These are phyloP conservation scores for Drosophila orosa DNA, from an alignment of 1,140 invertebrate genomes.

Conservation along the genomic window DNA sequence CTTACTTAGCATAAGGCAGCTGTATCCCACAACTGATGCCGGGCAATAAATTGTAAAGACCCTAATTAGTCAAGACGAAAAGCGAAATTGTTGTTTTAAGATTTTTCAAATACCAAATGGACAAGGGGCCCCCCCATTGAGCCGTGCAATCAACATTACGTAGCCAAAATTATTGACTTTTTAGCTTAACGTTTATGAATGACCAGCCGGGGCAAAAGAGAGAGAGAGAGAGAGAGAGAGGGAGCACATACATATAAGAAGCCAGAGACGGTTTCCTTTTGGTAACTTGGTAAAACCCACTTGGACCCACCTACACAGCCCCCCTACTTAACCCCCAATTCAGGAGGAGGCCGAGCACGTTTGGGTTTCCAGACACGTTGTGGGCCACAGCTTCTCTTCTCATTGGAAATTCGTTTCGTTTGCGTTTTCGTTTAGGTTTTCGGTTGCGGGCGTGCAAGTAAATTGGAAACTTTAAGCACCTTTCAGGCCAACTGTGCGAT, in stretches of 20 bases:
- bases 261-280: background rate
- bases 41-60: constrained; percentile 64
- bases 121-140: constrained; percentile 20
- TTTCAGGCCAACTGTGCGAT: constrained; percentile 60
- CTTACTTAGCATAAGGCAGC: constrained; percentile 36
- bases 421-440: constrained; percentile 35
- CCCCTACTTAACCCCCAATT: constrained; percentile 6
- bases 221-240: background rate
- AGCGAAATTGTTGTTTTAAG: constrained; percentile 43
- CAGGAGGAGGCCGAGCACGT: constrained; percentile 25
- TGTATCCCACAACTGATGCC: constrained; percentile 30
- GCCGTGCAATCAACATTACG: constrained; percentile 50
- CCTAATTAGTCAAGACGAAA: constrained; percentile 62
- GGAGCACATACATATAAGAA: constrained; percentile 12
- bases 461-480: constrained; percentile 76
- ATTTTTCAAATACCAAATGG: constrained; percentile 35
- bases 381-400: constrained; percentile 54
- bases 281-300: constrained; percentile 10
- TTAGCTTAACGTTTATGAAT: constrained; percentile 71
- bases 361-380: constrained; percentile 77
- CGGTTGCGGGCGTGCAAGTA: constrained; percentile 56
- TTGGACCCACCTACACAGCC: constrained; percentile 17
- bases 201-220: constrained; percentile 31
- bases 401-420: constrained; percentile 72
- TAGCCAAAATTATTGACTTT: constrained; percentile 68